Evolutionary conservation across 2,797 vertebrate species (phyloP), one percentile per base, ranked within the genome.

Genomic region (Buphagus erythrorhynchus): DNA sequence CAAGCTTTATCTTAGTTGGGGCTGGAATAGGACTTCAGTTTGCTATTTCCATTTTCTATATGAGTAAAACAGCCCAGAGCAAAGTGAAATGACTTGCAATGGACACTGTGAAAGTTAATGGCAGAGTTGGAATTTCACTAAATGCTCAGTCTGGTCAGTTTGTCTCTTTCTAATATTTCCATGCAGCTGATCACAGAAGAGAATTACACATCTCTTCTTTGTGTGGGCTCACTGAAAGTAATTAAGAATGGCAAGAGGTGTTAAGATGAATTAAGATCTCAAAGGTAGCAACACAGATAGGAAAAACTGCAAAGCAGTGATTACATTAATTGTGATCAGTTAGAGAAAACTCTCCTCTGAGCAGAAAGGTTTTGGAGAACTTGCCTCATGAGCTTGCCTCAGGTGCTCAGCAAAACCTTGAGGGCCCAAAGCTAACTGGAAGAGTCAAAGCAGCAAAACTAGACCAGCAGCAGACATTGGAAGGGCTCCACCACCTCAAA

Each of bases 261-360:
- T 87, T 92, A 92, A 71, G 58, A 90, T 62, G 14, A 93, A 95
- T 73, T 36, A 87, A 78, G 38, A 66, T 87, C 95, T 97, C 17
- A 1, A 89, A 96, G 74, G 55, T 66, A 95, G 45, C 6, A 6
- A 55, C 59, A 43, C 24, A 45, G 49, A 78, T 66, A 85, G 75
- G 57, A 87, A 94, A 94, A 93, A 66, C 40, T 83, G 63, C 45
- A 59, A 89, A 74, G 62, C 55, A 58, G 66, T 91, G 74, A 86
- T 93, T 87, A 42, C n/a, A 72, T 83, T 79, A 84, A 72, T 65
- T 84, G 54, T 66, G 62, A 82, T 86, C 88, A 90, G 3, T 82
- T 82, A 72, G 51, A 79, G 65, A 73, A 93, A 86, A 63, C n/a
- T 52, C 24, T 61, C 26, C 67, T 84, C 62, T 65, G 33, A 92